Evolutionary conservation across 2,888 invertebrate genomes (phyloP), one percentile per base, ranked within the genome.

Genomic region (Philereme vetulata): DNA sequence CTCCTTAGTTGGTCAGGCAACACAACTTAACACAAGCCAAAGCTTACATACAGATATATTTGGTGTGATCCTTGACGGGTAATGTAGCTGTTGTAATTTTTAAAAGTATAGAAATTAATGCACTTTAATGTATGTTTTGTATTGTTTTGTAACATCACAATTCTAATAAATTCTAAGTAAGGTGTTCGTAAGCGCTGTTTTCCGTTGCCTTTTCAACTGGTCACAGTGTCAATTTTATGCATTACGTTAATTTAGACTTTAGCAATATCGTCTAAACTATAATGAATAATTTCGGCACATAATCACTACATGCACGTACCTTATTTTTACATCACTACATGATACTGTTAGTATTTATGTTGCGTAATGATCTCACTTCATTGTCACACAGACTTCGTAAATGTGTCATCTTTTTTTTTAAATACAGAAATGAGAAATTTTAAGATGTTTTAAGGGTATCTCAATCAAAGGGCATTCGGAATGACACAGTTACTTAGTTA

Each of bases 311-410:
- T 48, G 51, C 51, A 55, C 51, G 51, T 55, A 49, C 51, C 36
- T 50, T 45, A 40, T 38, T 42, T 60, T 21, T 44, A 50, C 61
- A 68, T 74, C 77, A 85, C 81, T 84, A 85, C 84, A 85, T 79
- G 78, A 87, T 85, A 86, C 85, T 80, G 85, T 88, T 88, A 90
- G 90, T 89, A 90, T 91, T 91, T 88, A 89, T 88, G 82, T 85
- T 86, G 86, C 88, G 85, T 87, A 84, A 85, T 91, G 91, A 92
- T 92, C 91, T 92, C 91, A 92, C 86, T 86, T 81, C 84, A 81
- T 84, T 87, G 88, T 91, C 89, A 88, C 89, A 88, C 82, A 75
- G 78, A 74, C 77, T 72, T 70, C 73, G 82, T 84, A 81, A 75
- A 84, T 81, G 79, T 85, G 84, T 85, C 82, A 82, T 56, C 33